Evolutionary conservation across 2,797 vertebrate species (phyloP).

Genomic region (Oryzias sinensis): DNA sequence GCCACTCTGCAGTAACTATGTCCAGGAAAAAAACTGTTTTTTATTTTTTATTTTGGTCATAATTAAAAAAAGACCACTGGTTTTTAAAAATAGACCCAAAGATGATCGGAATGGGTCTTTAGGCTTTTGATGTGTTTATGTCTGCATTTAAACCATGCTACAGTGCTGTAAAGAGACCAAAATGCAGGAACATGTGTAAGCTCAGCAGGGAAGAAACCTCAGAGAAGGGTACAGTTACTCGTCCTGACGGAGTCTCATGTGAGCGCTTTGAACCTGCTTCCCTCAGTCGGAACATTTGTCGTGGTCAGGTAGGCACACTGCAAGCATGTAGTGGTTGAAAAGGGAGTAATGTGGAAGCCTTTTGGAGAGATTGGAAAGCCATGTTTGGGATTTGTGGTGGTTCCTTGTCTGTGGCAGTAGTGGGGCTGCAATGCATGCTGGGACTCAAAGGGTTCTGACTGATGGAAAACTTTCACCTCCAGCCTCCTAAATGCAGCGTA

Average conservation of each 20-base stretch:
- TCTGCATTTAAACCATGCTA: constrained; percentile 13
- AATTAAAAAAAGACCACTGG: too few relatives aligned
- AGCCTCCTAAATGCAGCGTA: constrained; percentile 8
- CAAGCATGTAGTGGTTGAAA: constrained; percentile 42
- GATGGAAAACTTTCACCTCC: constrained; percentile 29
- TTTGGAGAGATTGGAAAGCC: constrained; percentile 69
- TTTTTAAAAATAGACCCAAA: too few relatives aligned
- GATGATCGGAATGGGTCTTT: too few relatives aligned
- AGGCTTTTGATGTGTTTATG: constrained; percentile 4
- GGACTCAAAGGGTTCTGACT: constrained; percentile 21
- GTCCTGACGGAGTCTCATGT: constrained; percentile 31
- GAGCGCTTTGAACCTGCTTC: constrained; percentile 39
- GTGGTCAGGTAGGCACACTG: constrained; percentile 48
- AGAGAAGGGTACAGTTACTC: constrained; percentile 26
- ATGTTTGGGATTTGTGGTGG: constrained; percentile 63
- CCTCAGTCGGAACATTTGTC: constrained; percentile 49
- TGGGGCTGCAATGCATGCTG: constrained; percentile 17
- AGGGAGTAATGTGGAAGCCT: constrained; percentile 48
- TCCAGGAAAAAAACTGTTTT: too few relatives aligned
- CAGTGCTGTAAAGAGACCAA: constrained; percentile 16
- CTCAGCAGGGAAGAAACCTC: constrained; percentile 27
- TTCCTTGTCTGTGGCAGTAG: constrained; percentile 30
- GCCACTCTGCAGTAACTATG: too few relatives aligned
- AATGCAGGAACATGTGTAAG: constrained; percentile 32
- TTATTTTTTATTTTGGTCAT: too few relatives aligned